Conservation (phyloP, 2,888 invertebrate species). For the Chironomus riparius region DNA sequence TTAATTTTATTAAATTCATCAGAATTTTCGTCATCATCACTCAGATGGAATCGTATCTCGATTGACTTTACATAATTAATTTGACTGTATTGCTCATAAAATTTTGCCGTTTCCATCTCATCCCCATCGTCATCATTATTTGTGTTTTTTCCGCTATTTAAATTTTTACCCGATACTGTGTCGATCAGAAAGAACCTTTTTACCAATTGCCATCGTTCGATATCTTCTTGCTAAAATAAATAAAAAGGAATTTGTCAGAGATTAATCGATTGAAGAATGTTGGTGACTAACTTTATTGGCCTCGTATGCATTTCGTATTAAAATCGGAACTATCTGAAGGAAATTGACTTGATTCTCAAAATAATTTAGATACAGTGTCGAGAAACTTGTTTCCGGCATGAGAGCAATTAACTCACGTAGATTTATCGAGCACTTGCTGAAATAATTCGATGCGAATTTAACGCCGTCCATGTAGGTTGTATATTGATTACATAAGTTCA, state of each 20-base stretch:
- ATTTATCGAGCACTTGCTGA: conserved; percentile 33
- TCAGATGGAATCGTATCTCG: conserved; percentile 34
- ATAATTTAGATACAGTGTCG: conserved; percentile 38
- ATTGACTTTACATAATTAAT: conserved; percentile 36
- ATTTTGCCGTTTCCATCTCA: conserved; percentile 29
- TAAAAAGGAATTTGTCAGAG: neutral
- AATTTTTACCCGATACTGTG: conserved; percentile 41
- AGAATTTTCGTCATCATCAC: conserved; percentile 19
- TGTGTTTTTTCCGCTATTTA: neutral
- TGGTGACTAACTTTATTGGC: conserved; percentile 35
- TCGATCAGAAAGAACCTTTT: conserved; percentile 61
- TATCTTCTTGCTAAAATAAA: conserved; percentile 41
- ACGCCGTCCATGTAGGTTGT: neutral
- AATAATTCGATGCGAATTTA: conserved; percentile 29
- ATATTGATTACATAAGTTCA: conserved; percentile 27
- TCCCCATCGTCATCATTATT: conserved; percentile 34
- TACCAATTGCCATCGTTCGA: conserved; percentile 54
- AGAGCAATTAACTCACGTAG: conserved; percentile 4
- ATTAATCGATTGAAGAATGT: neutral
- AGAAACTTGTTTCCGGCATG: conserved; percentile 34
- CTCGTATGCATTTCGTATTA: conserved; percentile 36
- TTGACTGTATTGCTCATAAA: conserved; percentile 35
- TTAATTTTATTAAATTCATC: conserved; percentile 33
- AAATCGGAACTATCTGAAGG: conserved; percentile 38
- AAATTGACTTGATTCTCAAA: conserved; percentile 31